phyloP scores from a whole-genome alignment of 2,888 invertebrate genomes.

The Blastobasis lacticolella region DNA sequence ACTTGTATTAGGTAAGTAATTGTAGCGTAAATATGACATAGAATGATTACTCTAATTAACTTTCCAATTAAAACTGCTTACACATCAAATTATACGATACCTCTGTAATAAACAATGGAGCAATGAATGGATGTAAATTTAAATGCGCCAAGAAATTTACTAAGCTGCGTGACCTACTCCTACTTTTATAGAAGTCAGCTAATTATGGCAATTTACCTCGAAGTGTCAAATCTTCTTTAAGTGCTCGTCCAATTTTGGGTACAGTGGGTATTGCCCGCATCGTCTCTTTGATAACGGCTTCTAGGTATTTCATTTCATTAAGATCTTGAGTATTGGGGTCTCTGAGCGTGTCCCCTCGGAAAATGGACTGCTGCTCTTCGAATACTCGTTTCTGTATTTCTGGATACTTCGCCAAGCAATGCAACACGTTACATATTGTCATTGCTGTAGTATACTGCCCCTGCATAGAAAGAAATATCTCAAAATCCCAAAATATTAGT shows the following conservation, averaged over 20 bases:
- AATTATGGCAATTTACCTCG: constrained; percentile 17
- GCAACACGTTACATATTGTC: constrained; percentile 27
- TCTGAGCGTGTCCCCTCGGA: constrained; percentile 19
- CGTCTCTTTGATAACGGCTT: constrained; percentile 31
- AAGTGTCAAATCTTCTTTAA: constrained; percentile 24
- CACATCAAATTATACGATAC: too few relatives aligned
- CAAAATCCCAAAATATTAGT: too few relatives aligned
- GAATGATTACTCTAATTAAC: too few relatives aligned
- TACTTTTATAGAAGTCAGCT: too few relatives aligned
- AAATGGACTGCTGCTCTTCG: constrained; percentile 26
- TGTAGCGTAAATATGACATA: too few relatives aligned
- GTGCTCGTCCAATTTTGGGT: constrained; percentile 28
- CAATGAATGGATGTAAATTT: too few relatives aligned
- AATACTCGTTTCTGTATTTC: constrained; percentile 24
- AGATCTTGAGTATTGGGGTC: constrained; percentile 24
- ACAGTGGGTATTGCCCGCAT: constrained; percentile 29
- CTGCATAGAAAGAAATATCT: constrained; percentile 8
- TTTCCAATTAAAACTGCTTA: too few relatives aligned
- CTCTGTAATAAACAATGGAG: too few relatives aligned
- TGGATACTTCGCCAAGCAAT: constrained; percentile 25
- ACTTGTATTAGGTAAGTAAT: too few relatives aligned
- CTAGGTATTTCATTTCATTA: constrained; percentile 32
- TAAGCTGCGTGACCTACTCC: too few relatives aligned
- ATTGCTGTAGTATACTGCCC: constrained; percentile 31
- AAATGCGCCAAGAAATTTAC: too few relatives aligned